These are phyloP conservation scores for Caenorhabditis inopinata DNA, from an alignment of 1,140 invertebrate species.

Conservation along the genomic window DNA sequence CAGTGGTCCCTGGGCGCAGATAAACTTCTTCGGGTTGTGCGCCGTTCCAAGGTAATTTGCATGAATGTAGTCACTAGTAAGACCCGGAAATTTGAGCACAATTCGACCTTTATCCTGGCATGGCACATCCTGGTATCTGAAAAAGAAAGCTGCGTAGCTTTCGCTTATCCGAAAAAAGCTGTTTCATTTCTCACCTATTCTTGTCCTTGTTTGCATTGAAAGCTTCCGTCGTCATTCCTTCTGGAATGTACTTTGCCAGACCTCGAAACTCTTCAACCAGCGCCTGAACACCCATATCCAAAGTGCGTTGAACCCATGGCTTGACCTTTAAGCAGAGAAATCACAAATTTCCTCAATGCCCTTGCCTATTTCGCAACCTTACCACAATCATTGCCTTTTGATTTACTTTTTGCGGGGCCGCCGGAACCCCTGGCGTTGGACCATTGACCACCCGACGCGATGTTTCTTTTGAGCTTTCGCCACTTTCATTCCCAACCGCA, in stretches of 20 bases:
- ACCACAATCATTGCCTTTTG: slow-evolving; percentile 1
- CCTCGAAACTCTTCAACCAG: slow-evolving; percentile 48
- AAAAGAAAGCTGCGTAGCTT: not conserved
- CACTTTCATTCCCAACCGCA: not conserved
- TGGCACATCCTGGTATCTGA: slow-evolving; percentile 53
- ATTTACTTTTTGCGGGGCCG: not conserved
- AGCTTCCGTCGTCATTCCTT: slow-evolving; percentile 41
- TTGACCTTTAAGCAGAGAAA: slow-evolving; percentile 37
- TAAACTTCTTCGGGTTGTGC: slow-evolving; percentile 50
- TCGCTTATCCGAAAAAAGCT: not conserved
- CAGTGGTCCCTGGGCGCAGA: slow-evolving; percentile 57
- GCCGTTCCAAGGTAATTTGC: slow-evolving; percentile 50
- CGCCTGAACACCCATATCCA: slow-evolving; percentile 50
- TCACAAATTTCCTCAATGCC: not conserved
- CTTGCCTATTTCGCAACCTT: not conserved
- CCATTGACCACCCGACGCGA: not conserved
- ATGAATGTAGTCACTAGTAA: slow-evolving; percentile 43
- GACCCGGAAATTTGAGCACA: slow-evolving; percentile 51
- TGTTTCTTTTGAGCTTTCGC: not conserved
- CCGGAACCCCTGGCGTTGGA: not conserved
- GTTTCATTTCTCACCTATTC: slow-evolving; percentile 22
- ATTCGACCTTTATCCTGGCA: slow-evolving; percentile 51
- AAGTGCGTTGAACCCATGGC: slow-evolving; percentile 44
- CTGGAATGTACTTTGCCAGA: slow-evolving; percentile 39
- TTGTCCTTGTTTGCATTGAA: slow-evolving; percentile 46